Percentiles rank a stretch among this genome's conserved stretches.
These are phyloP conservation scores for Rhopalosiphum nymphaeae DNA, from an alignment of 2,888 invertebrate genomes.

Conservation along the genomic window DNA sequence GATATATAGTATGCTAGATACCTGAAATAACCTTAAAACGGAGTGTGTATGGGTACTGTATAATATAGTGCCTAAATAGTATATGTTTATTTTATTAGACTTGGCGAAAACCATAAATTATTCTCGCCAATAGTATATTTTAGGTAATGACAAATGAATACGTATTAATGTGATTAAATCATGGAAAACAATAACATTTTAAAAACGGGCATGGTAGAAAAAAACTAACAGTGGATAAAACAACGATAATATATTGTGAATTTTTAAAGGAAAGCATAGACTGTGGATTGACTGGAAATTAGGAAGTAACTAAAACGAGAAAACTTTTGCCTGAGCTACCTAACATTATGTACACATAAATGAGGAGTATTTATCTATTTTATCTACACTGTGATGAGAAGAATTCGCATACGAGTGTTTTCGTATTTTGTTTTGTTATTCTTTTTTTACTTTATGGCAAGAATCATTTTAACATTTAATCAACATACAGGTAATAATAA, in stretches of 20 bases:
- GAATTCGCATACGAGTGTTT: background rate
- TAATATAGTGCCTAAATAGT: background rate
- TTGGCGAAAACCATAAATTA: background rate
- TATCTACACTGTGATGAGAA: background rate
- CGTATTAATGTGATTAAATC: background rate
- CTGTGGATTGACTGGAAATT: background rate
- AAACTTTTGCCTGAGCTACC: background rate
- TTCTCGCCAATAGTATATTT: background rate
- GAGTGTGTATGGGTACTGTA: background rate
- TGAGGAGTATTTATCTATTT: background rate
- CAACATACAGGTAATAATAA: background rate
- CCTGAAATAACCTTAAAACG: background rate
- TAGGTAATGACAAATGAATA: background rate
- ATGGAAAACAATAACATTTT: background rate
- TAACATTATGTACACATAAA: background rate
- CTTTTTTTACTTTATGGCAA: background rate
- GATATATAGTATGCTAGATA: background rate
- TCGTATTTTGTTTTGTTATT: background rate
- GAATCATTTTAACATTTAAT: background rate
- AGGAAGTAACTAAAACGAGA: background rate
- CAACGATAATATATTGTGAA: background rate
- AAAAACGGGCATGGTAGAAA: background rate
- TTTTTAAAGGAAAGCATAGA: background rate
- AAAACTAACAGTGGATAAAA: background rate
- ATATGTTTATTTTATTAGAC: background rate